Evolutionary conservation across 2,888 invertebrate genomes (phyloP), one percentile per base, ranked within the genome.

Genomic region (Pterobdella sp.): DNA sequence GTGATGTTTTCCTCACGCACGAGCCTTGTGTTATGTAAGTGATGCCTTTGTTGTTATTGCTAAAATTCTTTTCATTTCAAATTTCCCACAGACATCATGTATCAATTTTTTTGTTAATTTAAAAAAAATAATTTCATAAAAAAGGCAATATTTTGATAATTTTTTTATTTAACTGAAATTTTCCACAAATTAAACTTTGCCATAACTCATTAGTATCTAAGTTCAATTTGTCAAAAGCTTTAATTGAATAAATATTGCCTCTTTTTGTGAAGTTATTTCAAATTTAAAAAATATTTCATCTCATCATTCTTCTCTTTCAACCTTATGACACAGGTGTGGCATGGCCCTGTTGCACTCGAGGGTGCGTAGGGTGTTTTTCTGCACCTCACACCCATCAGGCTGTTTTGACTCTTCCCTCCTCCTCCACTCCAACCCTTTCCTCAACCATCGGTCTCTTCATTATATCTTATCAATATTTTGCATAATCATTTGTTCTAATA

Each of bases 311-410:
- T 26, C 60, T 56, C 60, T 56, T n/a, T 22, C 60, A 26, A 7
- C 49, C 22, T 26, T 26, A 4, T 56, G n/a, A 22, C 49, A 42
- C 78, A 84, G 84, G 84, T 97, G 97, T 84, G 87, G 93, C 0
- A 97, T 97, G 96, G 95, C 91, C 0, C 85, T 97, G 72, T 87
- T 94, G 0, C 96, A 97, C 83, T 92, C 93, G n/a, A 86, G 96
- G 76, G 89, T 88, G 0, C 88, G 88, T 72, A 86, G 91, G 74
- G 88, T 95, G 1, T 95, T 94, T 82, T 95, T 90, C 81, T 78
- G 80, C 87, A 75, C 88, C 3, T 80, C 85, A 0, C 82, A 83
- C 0, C 74, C 75, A 18, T 85, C 86, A 73, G 95, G 95, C 35
- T 68, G 31, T 29, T 36, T 68, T 26, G n/a, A 56, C 60, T 56